These are phyloP conservation scores for Muscicapa striata DNA, from an alignment of 2,797 vertebrate species.

Conservation along the genomic window DNA sequence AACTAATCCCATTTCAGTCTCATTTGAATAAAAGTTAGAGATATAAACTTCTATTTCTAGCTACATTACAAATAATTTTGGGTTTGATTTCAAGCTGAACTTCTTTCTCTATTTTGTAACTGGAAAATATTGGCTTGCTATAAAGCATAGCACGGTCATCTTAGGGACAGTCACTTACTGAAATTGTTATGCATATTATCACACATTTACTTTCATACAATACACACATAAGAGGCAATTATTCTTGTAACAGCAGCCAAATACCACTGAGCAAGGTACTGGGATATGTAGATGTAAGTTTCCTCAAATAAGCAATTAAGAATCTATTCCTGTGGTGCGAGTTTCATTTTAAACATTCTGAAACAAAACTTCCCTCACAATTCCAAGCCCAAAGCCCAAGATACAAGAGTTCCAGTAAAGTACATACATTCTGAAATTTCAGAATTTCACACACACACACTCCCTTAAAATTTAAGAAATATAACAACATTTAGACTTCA, in stretches of 20 bases:
- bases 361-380: not conserved
- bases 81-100: not conserved
- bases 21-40: not conserved
- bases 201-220: not conserved
- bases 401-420: not conserved
- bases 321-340: not conserved
- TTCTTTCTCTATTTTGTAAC: not conserved
- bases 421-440: not conserved
- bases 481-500: not conserved
- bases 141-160: not conserved
- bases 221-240: not conserved
- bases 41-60: not conserved
- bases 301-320: not conserved
- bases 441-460: not conserved
- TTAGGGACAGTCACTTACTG: not conserved
- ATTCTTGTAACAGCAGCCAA: not conserved
- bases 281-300: not conserved
- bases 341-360: not conserved
- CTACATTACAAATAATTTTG: not conserved
- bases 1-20: not conserved
- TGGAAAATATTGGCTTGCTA: not conserved
- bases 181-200: not conserved
- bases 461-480: not conserved
- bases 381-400: not conserved
- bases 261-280: not conserved